A percentile compares a stretch with the other conserved stretches of the same genome.
These are phyloP conservation scores for Oegoconia quadripuncta DNA, from an alignment of 2,888 invertebrate genomes.

Conservation along the genomic window DNA sequence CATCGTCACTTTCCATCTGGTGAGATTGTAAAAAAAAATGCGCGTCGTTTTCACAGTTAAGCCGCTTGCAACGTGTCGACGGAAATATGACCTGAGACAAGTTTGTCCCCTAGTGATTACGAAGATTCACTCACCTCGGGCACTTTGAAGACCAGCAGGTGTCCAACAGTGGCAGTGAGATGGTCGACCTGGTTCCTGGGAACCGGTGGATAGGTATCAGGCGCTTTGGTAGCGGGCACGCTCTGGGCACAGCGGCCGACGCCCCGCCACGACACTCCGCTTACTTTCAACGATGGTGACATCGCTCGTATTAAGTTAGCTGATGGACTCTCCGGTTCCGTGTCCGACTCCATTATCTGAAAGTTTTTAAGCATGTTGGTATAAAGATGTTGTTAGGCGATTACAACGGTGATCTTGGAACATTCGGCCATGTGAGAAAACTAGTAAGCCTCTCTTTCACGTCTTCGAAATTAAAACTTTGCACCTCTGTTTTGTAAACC, in stretches of 20 bases:
- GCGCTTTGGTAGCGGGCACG: conserved; percentile 65
- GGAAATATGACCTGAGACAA: too few relatives aligned
- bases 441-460: too few relatives aligned
- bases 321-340: conserved; percentile 80
- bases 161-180: conserved; percentile 89
- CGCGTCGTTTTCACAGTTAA: neutral
- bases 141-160: conserved; percentile 88
- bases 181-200: conserved; percentile 92
- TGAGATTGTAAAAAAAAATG: neutral
- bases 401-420: too few relatives aligned
- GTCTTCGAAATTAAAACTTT: too few relatives aligned
- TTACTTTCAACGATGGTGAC: conserved; percentile 82
- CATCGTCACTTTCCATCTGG: too few relatives aligned
- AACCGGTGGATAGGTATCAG: conserved; percentile 86
- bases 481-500: too few relatives aligned
- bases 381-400: too few relatives aligned
- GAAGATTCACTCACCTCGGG: conserved; percentile 84
- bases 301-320: conserved; percentile 79
- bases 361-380: neutral
- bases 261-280: conserved; percentile 82
- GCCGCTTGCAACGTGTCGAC: too few relatives aligned
- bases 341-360: conserved; percentile 65
- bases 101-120: too few relatives aligned
- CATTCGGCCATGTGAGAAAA: too few relatives aligned
- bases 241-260: conserved; percentile 83